Percentiles rank a stretch among this genome's conserved stretches.
Conservation (phyloP, 2,888 invertebrate species). For the Sycophila texana region DNA sequence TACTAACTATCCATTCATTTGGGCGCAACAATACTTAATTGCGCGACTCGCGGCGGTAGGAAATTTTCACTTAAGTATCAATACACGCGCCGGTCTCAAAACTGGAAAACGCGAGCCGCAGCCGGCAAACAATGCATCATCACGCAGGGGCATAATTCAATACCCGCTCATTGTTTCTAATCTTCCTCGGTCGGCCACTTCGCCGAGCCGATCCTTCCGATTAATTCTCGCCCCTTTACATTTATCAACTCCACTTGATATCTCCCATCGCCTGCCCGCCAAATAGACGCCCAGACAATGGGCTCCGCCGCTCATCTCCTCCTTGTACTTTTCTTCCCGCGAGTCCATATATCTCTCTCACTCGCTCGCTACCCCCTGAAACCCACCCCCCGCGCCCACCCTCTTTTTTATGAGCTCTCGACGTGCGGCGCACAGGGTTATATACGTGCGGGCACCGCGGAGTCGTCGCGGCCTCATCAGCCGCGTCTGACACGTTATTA, state of each 20-base stretch:
- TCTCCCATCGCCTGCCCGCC: slow-evolving; percentile 26
- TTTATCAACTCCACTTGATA: slow-evolving; percentile 54
- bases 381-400: not conserved
- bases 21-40: not conserved
- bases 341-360: not conserved
- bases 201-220: slow-evolving; percentile 16
- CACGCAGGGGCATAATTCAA: slow-evolving; percentile 1
- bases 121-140: slow-evolving; percentile 27
- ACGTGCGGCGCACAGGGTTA: not conserved
- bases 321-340: slow-evolving; percentile 49
- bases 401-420: slow-evolving; percentile 4
- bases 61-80: too few species aligned
- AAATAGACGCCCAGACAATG: slow-evolving; percentile 47
- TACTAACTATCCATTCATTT: not conserved
- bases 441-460: slow-evolving; percentile 22
- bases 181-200: slow-evolving; percentile 34
- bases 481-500: slow-evolving; percentile 64
- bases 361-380: not conserved
- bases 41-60: too few species aligned
- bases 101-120: too few species aligned
- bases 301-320: slow-evolving; percentile 35
- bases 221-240: slow-evolving; percentile 55
- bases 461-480: slow-evolving; percentile 54
- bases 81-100: too few species aligned
- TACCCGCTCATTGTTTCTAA: slow-evolving; percentile 37